A percentile compares a stretch with the other conserved stretches of the same genome.
Conservation (phyloP, 1,140 invertebrate genomes). For the Trichonephila clavipes region DNA sequence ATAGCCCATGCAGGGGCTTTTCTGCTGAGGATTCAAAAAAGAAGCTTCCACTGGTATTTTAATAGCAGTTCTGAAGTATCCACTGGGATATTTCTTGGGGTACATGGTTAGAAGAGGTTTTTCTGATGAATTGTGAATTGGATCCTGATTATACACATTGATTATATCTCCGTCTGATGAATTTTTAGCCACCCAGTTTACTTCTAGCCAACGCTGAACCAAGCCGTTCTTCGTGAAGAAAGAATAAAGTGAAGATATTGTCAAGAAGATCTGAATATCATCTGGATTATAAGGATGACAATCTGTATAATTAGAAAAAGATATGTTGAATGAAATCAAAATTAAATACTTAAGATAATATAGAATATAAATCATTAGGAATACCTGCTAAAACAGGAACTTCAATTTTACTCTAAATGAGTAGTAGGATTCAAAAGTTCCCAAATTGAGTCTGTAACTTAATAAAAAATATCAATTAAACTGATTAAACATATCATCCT, state of each 20-base stretch:
- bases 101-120: constrained; percentile 37
- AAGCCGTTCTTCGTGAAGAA: constrained; percentile 20
- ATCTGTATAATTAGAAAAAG: not conserved
- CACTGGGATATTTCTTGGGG: constrained; percentile 51
- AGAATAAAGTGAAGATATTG: constrained; percentile 72
- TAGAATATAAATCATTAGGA: too few relatives aligned
- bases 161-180: constrained; percentile 75
- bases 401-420: too few relatives aligned
- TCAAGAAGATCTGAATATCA: constrained; percentile 56
- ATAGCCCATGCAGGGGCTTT: constrained; percentile 79
- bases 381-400: too few relatives aligned
- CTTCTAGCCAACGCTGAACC: constrained; percentile 77
- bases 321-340: too few relatives aligned
- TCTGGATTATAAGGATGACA: not conserved
- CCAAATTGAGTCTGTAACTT: too few relatives aligned
- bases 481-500: too few relatives aligned
- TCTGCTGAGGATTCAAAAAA: constrained; percentile 31
- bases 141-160: constrained; percentile 76
- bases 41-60: constrained; percentile 66
- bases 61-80: constrained; percentile 67
- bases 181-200: constrained; percentile 77
- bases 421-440: too few relatives aligned
- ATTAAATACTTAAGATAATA: too few relatives aligned
- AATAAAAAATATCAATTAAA: too few relatives aligned
- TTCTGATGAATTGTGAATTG: not conserved